Evolutionary conservation across 2,113 vertebrate genomes (phyloP).

Genomic region (Phylloscopus trochilus): DNA sequence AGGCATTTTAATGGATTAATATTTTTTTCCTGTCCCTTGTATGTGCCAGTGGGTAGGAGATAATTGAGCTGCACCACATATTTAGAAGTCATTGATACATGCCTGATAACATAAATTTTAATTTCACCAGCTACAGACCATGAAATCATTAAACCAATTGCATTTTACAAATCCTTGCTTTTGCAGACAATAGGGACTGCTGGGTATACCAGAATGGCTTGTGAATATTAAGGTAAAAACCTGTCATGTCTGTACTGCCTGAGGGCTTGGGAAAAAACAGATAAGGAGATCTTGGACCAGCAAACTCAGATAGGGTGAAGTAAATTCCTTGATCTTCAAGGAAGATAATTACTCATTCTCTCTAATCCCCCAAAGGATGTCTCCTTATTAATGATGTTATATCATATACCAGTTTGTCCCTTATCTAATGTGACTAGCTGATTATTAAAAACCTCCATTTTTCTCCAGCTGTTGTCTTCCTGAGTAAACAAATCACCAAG

Average conservation of each 20-base stretch:
- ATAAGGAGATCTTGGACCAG: not conserved
- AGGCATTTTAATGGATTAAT: not conserved
- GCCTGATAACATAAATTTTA: not conserved
- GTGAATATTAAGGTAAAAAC: not conserved
- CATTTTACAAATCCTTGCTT: not conserved
- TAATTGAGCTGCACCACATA: not conserved
- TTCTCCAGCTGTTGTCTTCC: slow-evolving; percentile 66
- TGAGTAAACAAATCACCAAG: slow-evolving; percentile 63
- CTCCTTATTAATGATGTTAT: slow-evolving; percentile 52
- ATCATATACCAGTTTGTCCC: slow-evolving; percentile 8
- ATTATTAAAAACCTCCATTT: slow-evolving; percentile 65
- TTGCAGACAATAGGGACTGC: not conserved
- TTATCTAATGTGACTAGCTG: slow-evolving; percentile 53
- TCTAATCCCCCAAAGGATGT: not conserved
- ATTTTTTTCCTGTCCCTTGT: not conserved
- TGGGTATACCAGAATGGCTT: not conserved
- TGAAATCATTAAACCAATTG: not conserved
- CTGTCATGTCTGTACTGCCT: not conserved
- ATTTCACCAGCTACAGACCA: not conserved
- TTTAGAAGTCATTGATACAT: not conserved
- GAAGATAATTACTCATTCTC: slow-evolving; percentile 49
- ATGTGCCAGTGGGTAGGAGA: not conserved
- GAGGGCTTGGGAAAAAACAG: not conserved
- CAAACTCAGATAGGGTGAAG: not conserved
- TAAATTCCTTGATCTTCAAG: slow-evolving; percentile 28